Conservation (phyloP, 2,113 vertebrate species). For the Hemiprocne comata region DNA sequence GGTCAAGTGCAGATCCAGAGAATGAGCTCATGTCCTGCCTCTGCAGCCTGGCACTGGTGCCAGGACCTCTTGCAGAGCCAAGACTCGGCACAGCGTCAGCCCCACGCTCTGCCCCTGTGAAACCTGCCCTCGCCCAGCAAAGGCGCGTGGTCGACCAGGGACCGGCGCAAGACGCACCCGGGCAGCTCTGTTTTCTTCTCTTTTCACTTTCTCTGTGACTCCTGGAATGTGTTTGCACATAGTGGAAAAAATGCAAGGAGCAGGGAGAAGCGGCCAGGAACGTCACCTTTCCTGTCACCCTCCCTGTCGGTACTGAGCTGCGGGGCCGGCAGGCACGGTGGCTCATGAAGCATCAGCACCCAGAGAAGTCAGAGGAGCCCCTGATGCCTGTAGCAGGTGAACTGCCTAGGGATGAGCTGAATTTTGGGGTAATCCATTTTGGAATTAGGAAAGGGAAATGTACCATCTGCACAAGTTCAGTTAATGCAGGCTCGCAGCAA, state of each 20-base stretch:
- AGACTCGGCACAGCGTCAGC: not conserved
- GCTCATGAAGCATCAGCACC: not conserved
- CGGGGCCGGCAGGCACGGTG: not conserved
- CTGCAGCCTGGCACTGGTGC: not conserved
- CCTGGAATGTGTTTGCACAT: slow-evolving; percentile 16
- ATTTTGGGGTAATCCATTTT: not conserved
- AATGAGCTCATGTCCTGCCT: slow-evolving; percentile 6
- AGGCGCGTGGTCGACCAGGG: fast-evolving
- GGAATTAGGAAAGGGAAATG: not conserved
- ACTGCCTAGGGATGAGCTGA: not conserved
- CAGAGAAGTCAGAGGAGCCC: not conserved
- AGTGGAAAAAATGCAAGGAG: slow-evolving; percentile 37
- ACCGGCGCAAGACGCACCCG: fast-evolving
- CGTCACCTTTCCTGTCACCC: not conserved
- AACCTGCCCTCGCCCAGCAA: not conserved
- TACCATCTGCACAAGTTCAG: not conserved
- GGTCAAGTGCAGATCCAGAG: slow-evolving; percentile 4
- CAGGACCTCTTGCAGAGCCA: not conserved
- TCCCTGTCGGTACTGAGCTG: fast-evolving
- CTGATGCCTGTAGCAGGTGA: not conserved
- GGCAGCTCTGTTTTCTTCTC: not conserved
- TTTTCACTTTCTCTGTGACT: not conserved
- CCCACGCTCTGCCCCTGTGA: not conserved
- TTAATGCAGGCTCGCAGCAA: fast-evolving
- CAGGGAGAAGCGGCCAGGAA: not conserved